Evolutionary conservation across 2,888 invertebrate species (phyloP).

Genomic region (Oscheius sp.): DNA sequence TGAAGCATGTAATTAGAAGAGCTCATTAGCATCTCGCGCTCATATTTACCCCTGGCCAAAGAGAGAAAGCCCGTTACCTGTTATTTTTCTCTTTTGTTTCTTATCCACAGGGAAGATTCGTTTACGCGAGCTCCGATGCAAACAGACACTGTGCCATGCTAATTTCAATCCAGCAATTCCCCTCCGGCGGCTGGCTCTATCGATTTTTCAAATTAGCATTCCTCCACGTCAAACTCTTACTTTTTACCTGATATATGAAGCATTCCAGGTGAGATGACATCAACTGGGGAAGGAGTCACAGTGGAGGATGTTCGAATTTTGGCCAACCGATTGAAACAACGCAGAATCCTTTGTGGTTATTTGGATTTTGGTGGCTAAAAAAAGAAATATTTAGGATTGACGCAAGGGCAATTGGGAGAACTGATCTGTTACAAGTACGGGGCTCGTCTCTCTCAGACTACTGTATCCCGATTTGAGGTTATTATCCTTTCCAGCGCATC

Average conservation of each 20-base stretch:
- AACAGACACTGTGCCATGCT: constrained; percentile 1
- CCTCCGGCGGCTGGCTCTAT: constrained; percentile 11
- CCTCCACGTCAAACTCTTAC: constrained; percentile 9
- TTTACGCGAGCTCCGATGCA: not conserved
- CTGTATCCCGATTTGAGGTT: constrained; percentile 30
- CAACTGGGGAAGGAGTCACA: not conserved
- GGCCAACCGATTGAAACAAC: constrained; percentile 17
- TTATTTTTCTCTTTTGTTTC: not conserved
- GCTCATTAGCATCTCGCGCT: constrained; percentile 23
- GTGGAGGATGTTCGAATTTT: constrained; percentile 1
- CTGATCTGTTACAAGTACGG: constrained; percentile 30
- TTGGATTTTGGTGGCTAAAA: too few species aligned
- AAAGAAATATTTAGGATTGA: constrained; percentile 1
- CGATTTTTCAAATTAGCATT: constrained; percentile 34
- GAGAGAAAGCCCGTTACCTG: too few species aligned
- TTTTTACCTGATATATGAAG: not conserved
- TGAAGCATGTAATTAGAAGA: constrained; percentile 13
- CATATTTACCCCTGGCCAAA: not conserved
- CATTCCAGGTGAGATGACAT: constrained; percentile 23
- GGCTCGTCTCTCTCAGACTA: constrained; percentile 27
- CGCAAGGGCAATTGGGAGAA: constrained; percentile 24
- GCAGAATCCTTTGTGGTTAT: constrained; percentile 23
- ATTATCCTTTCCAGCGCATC: not conserved
- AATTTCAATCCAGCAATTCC: not conserved
- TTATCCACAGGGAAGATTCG: not conserved